Evolutionary conservation across 2,888 invertebrate genomes (phyloP), one percentile per base, ranked within the genome.

Genomic region (Chloroclysta siterata): DNA sequence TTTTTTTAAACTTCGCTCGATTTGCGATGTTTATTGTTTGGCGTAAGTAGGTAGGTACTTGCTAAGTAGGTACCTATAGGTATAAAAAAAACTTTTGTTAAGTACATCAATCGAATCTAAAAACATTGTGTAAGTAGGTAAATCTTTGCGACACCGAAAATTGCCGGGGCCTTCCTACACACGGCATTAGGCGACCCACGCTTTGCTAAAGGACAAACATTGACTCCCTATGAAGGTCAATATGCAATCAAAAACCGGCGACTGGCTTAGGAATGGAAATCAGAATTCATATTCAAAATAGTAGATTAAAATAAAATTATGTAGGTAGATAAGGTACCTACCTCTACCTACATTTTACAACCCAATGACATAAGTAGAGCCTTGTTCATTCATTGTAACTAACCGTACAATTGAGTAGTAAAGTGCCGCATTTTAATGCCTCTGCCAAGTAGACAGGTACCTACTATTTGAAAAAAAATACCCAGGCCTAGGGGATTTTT

Each of bases 311-410:
- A 29, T 33, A 11, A 28, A 22, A 1, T 3, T 36, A 29, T 10
- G 28, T 41, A 53, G 41, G 47, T 48, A 33, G n/a, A 2, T 33
- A 17, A 7, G 5, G 5, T 33, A 17, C n/a, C 8, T 36, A 57
- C 28, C 29, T 50, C 8, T 36, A 57, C 28, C 29, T 50, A 47
- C 48, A 15, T 69, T 71, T 79, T 75, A 81, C 79, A 80, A 79
- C 78, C 74, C 77, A 80, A 79, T 78, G 76, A 76, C 73, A 71
- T 78, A 77, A 78, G 76, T 76, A 78, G 78, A 78, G 78, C 81
- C 59, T 79, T 79, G 84, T 88, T 90, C 92, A 92, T 91, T 92
- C 90, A 91, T 87, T 85, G 85, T 80, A 73, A 84, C 81, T 80
- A 73, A 84, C 81, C 72, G 88, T 89, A 91, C 81, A 76, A 65